Evolutionary conservation across 2,888 invertebrate genomes (phyloP).

Genomic region (Tinea trinotella): DNA sequence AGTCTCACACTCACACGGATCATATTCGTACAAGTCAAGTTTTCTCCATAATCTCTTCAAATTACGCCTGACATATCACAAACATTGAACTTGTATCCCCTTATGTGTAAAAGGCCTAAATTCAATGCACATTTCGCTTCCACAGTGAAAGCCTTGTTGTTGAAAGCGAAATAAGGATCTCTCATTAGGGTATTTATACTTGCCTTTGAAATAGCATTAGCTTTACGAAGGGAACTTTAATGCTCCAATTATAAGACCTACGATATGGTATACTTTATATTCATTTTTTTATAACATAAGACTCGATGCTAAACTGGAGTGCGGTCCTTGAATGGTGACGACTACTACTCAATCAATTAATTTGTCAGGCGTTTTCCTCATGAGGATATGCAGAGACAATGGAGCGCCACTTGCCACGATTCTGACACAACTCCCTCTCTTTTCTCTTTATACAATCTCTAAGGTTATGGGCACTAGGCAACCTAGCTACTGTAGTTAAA

Average conservation of each 20-base stretch:
- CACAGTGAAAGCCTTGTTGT: conserved; percentile 46
- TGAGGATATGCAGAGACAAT: no score
- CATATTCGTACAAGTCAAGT: no score
- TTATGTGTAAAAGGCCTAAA: background rate
- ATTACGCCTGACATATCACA: background rate
- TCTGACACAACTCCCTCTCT: no score
- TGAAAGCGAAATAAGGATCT: conserved; percentile 39
- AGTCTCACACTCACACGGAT: no score
- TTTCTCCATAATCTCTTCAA: background rate
- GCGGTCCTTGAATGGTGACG: no score
- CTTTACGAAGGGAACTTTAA: conserved; percentile 37
- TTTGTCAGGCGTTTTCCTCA: background rate
- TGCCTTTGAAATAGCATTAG: conserved; percentile 58
- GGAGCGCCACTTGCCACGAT: no score
- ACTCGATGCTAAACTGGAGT: no score
- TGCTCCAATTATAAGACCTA: background rate
- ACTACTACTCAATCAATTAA: background rate
- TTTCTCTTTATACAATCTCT: no score
- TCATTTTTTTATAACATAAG: no score
- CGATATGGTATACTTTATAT: no score
- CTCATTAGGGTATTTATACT: conserved; percentile 57
- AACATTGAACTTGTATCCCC: background rate
- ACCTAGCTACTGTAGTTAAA: background rate
- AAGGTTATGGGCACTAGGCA: no score
- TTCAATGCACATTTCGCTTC: background rate